A percentile compares a stretch with the other conserved stretches of the same genome.
Evolutionary conservation across 2,113 vertebrate genomes (phyloP).

Genomic region (Dicrurus megarhynchus): DNA sequence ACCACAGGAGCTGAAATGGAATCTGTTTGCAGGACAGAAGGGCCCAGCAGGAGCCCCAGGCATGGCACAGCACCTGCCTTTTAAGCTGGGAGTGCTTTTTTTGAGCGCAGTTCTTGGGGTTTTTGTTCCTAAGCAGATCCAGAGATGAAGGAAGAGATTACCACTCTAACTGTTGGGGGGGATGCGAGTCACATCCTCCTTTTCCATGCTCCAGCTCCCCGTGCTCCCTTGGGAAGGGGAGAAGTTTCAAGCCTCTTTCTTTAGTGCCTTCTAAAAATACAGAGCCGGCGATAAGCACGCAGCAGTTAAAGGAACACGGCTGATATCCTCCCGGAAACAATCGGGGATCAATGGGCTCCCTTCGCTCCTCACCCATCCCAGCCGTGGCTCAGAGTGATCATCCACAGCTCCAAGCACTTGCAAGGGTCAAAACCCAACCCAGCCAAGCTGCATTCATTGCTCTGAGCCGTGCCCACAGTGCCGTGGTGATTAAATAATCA

Average conservation of each 20-base stretch:
- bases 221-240: background rate
- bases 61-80: background rate
- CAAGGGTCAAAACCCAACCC: background rate
- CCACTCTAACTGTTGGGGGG: background rate
- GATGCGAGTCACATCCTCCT: constrained; percentile 8
- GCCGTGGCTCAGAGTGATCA: fast-evolving
- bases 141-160: background rate
- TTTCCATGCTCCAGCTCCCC: background rate
- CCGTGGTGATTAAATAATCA: background rate
- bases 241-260: background rate
- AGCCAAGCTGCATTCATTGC: background rate
- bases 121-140: background rate
- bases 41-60: background rate
- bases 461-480: background rate
- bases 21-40: background rate
- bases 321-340: background rate
- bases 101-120: background rate
- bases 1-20: background rate
- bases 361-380: background rate
- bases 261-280: background rate
- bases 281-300: background rate
- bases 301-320: background rate
- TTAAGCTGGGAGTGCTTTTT: background rate
- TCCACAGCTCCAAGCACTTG: background rate
- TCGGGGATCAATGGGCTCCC: background rate